A percentile compares a stretch with the other conserved stretches of the same genome.
These are phyloP conservation scores for Dromas ardeola DNA, from an alignment of 2,113 vertebrate genomes.

Conservation along the genomic window DNA sequence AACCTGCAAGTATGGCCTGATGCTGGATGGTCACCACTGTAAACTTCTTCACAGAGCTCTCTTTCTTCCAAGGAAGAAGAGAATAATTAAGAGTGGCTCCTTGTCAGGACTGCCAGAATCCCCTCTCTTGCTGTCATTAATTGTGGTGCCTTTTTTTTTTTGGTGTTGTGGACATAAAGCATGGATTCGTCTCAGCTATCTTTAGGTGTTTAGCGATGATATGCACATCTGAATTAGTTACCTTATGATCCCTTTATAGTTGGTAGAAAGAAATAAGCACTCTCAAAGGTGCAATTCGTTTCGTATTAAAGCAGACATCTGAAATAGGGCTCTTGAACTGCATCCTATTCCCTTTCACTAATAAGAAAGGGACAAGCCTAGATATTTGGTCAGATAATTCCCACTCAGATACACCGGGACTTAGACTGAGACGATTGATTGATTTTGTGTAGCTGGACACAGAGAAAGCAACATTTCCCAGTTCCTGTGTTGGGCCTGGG, in stretches of 20 bases:
- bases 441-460: not conserved
- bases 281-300: not conserved
- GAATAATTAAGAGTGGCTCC: not conserved
- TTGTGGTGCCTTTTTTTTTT: not conserved
- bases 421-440: not conserved
- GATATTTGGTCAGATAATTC: not conserved
- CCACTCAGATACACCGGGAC: not conserved
- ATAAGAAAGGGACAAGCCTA: not conserved
- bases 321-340: not conserved
- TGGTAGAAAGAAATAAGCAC: not conserved
- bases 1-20: not conserved
- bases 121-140: not conserved
- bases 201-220: not conserved
- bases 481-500: not conserved
- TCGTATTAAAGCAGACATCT: not conserved
- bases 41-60: not conserved
- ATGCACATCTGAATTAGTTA: not conserved
- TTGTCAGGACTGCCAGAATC: not conserved
- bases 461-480: not conserved
- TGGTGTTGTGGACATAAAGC: not conserved
- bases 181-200: not conserved
- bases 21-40: not conserved
- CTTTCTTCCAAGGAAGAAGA: not conserved
- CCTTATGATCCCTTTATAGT: not conserved
- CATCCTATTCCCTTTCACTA: not conserved